Percentiles rank a stretch among this genome's conserved stretches.
Conservation (phyloP, 2,113 vertebrate species). For the Saccopteryx bilineata region DNA sequence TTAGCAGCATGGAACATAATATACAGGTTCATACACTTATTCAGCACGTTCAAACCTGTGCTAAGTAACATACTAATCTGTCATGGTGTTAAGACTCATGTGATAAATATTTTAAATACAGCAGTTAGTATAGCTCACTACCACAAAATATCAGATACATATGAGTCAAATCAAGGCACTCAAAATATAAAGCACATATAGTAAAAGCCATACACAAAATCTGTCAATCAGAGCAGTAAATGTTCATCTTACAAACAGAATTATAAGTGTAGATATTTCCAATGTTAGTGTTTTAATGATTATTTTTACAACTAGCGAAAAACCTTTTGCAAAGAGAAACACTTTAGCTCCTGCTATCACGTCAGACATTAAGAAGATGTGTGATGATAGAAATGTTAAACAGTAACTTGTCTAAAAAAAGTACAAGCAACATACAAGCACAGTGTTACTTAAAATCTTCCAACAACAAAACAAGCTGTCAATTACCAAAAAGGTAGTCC, state of each 20-base stretch:
- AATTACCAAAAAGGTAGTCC: constrained; percentile 2
- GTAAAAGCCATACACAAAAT: constrained; percentile 43
- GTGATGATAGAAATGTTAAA: neutral
- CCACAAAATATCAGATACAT: neutral
- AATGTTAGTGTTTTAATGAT: constrained; percentile 52
- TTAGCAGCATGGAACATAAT: neutral
- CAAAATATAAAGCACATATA: neutral
- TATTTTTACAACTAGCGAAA: constrained; percentile 40
- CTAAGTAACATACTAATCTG: neutral
- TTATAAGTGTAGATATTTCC: neutral
- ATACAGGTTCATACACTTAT: neutral
- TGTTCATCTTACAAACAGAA: constrained; percentile 21
- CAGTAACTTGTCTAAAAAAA: neutral
- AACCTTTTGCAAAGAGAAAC: neutral
- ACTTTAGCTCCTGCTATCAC: constrained; percentile 34
- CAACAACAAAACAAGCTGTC: neutral
- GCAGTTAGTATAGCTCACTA: neutral
- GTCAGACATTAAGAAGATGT: neutral
- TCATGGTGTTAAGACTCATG: neutral
- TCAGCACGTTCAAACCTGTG: neutral
- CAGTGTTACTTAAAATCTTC: constrained; percentile 13
- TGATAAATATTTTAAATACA: neutral
- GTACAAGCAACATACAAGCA: constrained; percentile 47
- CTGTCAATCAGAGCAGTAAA: neutral
- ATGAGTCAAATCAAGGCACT: neutral